phyloP scores from a whole-genome alignment of 2,113 vertebrate genomes.

The Rana temporaria region DNA sequence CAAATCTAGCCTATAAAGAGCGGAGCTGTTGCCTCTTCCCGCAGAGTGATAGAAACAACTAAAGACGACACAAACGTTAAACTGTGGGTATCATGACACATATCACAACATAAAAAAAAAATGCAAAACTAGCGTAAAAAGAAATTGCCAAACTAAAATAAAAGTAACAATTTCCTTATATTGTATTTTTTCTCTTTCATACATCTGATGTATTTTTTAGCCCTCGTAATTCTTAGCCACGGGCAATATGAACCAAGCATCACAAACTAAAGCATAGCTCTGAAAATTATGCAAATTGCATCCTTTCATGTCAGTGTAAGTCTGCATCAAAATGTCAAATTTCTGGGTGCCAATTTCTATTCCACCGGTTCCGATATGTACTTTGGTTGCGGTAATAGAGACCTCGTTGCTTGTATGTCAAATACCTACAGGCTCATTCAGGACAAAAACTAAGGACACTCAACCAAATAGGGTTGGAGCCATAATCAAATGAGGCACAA shows the following conservation, averaged over 20 bases:
- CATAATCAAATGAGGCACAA: slow-evolving; percentile 32
- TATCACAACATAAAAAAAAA: too few relatives aligned
- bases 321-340: slow-evolving; percentile 44
- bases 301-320: slow-evolving; percentile 41
- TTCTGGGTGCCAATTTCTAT: slow-evolving; percentile 28
- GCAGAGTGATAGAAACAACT: too few relatives aligned
- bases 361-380: neutral
- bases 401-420: slow-evolving; percentile 3
- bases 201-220: slow-evolving; percentile 42
- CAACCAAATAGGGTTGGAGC: neutral
- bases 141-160: slow-evolving; percentile 2
- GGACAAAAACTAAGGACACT: neutral
- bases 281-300: slow-evolving; percentile 48
- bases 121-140: neutral
- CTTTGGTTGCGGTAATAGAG: slow-evolving; percentile 18
- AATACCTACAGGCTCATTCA: neutral
- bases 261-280: slow-evolving; percentile 35
- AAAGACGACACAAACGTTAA: neutral
- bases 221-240: slow-evolving; percentile 43
- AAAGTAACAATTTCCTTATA: neutral
- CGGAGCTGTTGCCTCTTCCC: too few relatives aligned
- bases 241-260: slow-evolving; percentile 33
- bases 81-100: neutral
- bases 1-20: too few relatives aligned
- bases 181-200: slow-evolving; percentile 34